Conservation (phyloP, 2,888 invertebrate genomes). For the Sinodicranocentrus sp. region DNA sequence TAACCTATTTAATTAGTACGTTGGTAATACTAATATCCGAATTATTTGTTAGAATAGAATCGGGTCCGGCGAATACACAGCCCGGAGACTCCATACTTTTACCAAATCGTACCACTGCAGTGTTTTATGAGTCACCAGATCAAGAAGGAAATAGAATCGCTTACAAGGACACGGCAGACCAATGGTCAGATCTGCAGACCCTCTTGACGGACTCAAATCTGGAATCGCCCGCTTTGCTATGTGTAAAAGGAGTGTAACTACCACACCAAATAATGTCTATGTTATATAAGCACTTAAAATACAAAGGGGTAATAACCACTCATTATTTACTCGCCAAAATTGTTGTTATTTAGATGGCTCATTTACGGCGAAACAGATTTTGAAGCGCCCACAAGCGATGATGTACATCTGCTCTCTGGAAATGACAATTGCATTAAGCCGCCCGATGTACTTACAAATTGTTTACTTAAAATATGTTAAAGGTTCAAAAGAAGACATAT, state of each 20-base stretch:
- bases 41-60: background rate
- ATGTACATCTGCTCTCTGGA: constrained; percentile 34
- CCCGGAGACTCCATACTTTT: no score
- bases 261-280: background rate
- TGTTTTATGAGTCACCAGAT: constrained; percentile 28
- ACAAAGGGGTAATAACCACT: no score
- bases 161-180: constrained; percentile 22
- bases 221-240: constrained; percentile 13
- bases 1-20: background rate
- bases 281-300: no score
- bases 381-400: background rate
- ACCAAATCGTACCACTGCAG: constrained; percentile 25
- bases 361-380: constrained; percentile 6
- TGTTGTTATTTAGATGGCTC: constrained; percentile 35
- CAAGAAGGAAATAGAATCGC: constrained; percentile 17
- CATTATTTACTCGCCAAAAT: background rate
- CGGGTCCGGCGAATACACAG: background rate
- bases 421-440: constrained; percentile 28
- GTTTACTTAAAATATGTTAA: no score
- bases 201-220: background rate
- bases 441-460: constrained; percentile 22
- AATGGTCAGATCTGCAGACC: background rate
- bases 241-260: constrained; percentile 45
- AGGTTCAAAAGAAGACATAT: no score
- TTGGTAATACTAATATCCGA: background rate